phyloP scores from a whole-genome alignment of 1,140 invertebrate species.

The Meloidogyne chitwoodi region DNA sequence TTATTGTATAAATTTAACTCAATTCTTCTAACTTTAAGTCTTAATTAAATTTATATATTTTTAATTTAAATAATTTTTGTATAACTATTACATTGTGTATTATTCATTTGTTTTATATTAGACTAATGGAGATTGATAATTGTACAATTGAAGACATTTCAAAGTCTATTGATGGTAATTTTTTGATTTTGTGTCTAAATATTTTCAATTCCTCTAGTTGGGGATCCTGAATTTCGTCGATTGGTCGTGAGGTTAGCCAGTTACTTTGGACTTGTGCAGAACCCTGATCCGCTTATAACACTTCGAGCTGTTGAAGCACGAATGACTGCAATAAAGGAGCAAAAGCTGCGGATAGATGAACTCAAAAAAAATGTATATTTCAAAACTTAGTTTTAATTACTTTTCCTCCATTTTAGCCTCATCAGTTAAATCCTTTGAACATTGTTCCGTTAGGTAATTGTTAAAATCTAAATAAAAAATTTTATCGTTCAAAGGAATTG shows the following conservation, averaged over 20 bases:
- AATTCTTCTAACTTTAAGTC: too few species aligned
- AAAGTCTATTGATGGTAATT: neutral
- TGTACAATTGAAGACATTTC: neutral
- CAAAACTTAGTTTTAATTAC: neutral
- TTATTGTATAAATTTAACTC: too few species aligned
- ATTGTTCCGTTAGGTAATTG: neutral
- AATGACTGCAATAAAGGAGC: conserved; percentile 1
- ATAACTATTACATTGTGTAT: too few species aligned
- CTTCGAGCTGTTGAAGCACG: conserved; percentile 21
- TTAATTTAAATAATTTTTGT: too few species aligned
- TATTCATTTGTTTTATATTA: neutral
- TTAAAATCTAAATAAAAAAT: neutral
- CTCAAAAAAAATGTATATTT: neutral
- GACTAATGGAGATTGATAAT: neutral
- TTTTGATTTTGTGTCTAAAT: neutral
- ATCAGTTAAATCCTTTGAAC: neutral
- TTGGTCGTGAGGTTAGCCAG: conserved; percentile 5
- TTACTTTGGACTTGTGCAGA: conserved; percentile 5
- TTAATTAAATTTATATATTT: too few species aligned
- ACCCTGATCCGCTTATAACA: conserved; percentile 27
- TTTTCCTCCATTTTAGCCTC: neutral
- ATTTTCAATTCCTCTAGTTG: neutral
- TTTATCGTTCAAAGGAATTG: conserved; percentile 15
- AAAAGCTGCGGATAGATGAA: neutral
- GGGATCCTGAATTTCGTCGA: neutral